These are phyloP conservation scores for Melanotaenia duboulayi DNA, from an alignment of 2,113 vertebrate species.

Conservation along the genomic window DNA sequence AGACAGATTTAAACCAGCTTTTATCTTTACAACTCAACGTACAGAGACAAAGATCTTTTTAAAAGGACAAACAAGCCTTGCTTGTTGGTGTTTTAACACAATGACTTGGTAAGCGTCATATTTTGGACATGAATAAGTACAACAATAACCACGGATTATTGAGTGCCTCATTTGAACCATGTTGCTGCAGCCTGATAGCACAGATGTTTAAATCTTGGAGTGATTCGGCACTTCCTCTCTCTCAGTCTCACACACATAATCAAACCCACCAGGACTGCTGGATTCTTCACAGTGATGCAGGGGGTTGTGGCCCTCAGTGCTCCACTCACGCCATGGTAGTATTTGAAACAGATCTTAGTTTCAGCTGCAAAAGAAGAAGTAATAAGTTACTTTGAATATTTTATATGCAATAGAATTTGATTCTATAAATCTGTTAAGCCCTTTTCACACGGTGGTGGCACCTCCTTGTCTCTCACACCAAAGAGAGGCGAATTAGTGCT, in stretches of 20 bases:
- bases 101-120: background rate
- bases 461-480: too few species aligned
- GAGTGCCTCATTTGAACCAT: background rate
- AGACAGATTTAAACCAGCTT: background rate
- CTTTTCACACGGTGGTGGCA: too few species aligned
- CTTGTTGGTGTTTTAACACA: background rate
- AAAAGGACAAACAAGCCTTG: background rate
- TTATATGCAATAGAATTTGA: background rate
- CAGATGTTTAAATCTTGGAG: background rate
- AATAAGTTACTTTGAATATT: background rate
- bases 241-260: constrained; percentile 1
- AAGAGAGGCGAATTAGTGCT: too few species aligned
- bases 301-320: constrained; percentile 95
- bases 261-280: constrained; percentile 89
- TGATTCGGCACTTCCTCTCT: background rate
- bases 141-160: background rate
- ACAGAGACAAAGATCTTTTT: background rate
- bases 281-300: constrained; percentile 98
- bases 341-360: constrained; percentile 99
- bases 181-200: background rate
- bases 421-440: background rate
- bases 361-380: constrained; percentile 86
- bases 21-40: too few species aligned
- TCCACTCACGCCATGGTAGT: constrained; percentile 97
- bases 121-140: background rate